Evolutionary conservation across 2,888 invertebrate genomes (phyloP).

Genomic region (Brenthis hecate): DNA sequence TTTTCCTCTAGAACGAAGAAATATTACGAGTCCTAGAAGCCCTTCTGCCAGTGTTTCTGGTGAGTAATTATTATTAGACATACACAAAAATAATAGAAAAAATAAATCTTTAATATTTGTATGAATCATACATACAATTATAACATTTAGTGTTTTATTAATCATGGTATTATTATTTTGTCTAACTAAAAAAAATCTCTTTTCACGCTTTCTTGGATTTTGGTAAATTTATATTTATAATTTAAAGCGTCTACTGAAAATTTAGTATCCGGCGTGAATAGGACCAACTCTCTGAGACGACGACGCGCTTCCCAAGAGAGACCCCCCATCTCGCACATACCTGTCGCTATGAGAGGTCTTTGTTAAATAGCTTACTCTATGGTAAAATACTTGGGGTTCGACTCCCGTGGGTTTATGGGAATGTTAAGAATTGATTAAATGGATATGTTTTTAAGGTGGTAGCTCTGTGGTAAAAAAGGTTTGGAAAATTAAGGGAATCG

Average conservation of each 20-base stretch:
- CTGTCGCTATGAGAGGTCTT: conserved; percentile 72
- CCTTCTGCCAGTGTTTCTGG: conserved; percentile 79
- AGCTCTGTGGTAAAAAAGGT: too few relatives aligned
- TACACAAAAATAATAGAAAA: too few relatives aligned
- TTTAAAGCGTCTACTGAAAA: conserved; percentile 72
- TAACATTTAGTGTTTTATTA: background rate
- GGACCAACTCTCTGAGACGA: conserved; percentile 63
- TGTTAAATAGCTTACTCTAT: background rate
- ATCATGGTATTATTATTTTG: background rate
- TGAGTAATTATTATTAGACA: conserved; percentile 41
- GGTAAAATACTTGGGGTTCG: too few relatives aligned
- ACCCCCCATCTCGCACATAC: conserved; percentile 74
- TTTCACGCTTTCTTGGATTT: conserved; percentile 51
- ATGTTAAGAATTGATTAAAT: too few relatives aligned
- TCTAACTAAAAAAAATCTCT: conserved; percentile 1
- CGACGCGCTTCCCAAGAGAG: conserved; percentile 73
- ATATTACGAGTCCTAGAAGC: conserved; percentile 71
- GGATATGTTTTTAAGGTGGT: too few relatives aligned
- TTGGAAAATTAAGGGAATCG: too few relatives aligned
- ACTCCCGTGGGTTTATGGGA: too few relatives aligned
- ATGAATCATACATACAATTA: too few relatives aligned
- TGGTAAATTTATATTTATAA: conserved; percentile 36
- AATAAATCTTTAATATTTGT: too few relatives aligned
- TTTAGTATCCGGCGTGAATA: conserved; percentile 61
- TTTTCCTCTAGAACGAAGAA: conserved; percentile 49